Evolutionary conservation across 2,888 invertebrate species (phyloP).

Genomic region (Dendrolimus houi): DNA sequence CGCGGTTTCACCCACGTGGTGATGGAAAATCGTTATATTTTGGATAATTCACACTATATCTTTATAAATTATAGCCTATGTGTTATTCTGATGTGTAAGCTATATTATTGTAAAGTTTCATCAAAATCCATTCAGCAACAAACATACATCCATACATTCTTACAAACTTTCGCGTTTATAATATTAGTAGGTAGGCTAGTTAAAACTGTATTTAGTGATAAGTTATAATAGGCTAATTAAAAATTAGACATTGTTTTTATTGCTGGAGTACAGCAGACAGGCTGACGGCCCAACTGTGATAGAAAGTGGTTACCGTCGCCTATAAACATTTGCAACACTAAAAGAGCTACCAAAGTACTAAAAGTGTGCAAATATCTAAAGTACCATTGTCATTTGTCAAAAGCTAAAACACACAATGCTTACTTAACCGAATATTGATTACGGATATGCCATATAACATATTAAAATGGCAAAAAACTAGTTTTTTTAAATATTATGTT

Average conservation of each 20-base stretch:
- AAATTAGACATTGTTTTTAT: constrained; percentile 6
- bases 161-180: too few species aligned
- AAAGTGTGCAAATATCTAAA: not conserved
- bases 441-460: constrained; percentile 16
- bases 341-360: not conserved
- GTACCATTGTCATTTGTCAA: not conserved
- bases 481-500: constrained; percentile 15
- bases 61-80: too few species aligned
- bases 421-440: constrained; percentile 8
- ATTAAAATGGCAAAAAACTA: constrained; percentile 22
- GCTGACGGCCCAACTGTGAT: not conserved
- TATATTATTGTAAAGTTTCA: too few species aligned
- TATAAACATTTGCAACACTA: not conserved
- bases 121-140: too few species aligned
- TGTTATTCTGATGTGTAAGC: too few species aligned
- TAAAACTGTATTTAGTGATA: too few species aligned
- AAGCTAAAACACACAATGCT: not conserved
- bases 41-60: too few species aligned
- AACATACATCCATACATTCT: too few species aligned
- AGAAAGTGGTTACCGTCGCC: not conserved
- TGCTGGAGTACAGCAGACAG: not conserved
- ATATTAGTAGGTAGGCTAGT: too few species aligned
- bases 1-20: too few species aligned
- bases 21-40: too few species aligned
- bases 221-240: too few species aligned